Percentiles rank a stretch among this genome's conserved stretches.
These are phyloP conservation scores for Cheilosia soror DNA, from an alignment of 2,888 invertebrate species.

Conservation along the genomic window DNA sequence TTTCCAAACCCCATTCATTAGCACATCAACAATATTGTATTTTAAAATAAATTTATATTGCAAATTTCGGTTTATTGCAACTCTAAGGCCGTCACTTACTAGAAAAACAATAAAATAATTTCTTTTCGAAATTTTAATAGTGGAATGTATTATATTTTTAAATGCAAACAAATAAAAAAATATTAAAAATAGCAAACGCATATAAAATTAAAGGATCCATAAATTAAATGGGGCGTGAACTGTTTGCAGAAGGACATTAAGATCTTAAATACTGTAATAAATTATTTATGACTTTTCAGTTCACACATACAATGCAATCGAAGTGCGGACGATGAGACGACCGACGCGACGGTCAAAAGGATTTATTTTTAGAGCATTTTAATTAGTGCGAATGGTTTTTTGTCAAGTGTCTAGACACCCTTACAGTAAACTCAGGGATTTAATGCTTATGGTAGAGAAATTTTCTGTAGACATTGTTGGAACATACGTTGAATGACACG, in stretches of 20 bases:
- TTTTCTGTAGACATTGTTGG: background rate
- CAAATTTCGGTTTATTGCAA: too few species aligned
- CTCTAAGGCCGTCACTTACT: too few species aligned
- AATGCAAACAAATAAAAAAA: background rate
- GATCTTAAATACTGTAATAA: constrained; percentile 30
- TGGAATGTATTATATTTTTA: background rate
- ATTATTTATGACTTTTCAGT: constrained; percentile 1
- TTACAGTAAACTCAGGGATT: background rate
- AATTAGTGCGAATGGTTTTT: background rate
- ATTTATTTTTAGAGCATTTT: background rate
- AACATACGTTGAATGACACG: too few species aligned
- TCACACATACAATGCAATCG: background rate
- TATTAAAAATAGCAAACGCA: constrained; percentile 13
- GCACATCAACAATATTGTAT: too few species aligned
- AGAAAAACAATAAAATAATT: background rate
- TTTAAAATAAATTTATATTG: too few species aligned
- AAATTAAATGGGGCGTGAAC: constrained; percentile 33
- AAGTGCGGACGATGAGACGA: background rate
- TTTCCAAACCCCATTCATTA: too few species aligned
- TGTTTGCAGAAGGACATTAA: constrained; percentile 32
- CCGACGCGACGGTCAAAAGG: background rate
- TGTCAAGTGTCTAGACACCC: background rate
- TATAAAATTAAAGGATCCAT: constrained; percentile 42
- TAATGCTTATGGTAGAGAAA: background rate
- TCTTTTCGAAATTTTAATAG: background rate